Base-by-base conservation (phyloP, 2,113 vertebrate species). In the Sceloporus undulatus region DNA sequence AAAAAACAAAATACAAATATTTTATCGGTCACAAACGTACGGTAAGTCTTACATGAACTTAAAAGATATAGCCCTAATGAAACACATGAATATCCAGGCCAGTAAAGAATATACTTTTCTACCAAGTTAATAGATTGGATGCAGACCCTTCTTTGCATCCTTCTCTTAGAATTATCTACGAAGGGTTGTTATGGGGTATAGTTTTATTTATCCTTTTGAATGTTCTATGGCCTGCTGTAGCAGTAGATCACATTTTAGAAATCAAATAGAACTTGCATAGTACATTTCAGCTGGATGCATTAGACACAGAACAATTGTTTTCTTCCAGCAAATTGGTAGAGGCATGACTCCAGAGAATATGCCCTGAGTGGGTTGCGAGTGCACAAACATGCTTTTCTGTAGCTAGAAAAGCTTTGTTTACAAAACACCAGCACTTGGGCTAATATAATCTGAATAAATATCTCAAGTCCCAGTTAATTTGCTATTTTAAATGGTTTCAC, bases 291-390 rank as follows among this genome's bases (percentile, higher is more conserved):
- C 62, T 54, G 10, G 74, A 68, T 48, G 42, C 16, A 62, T 82
- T 76, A 62, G 66, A 82, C 79, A 82, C n/a, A 82, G 79, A 29
- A 54, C 73, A 76, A 54, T 83, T 77, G 80, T 88, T 88, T 76
- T 88, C 29, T 82, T 83, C 14, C 42, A 34, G 56, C 40, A 82
- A 66, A 54, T 77, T 54, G 29, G 40, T 66, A 38, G 42, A 76
- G 71, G 40, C 40, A 48, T 38, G 40, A 34, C 79, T 88, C 86
- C 21, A 25, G 40, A 79, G 73, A 83, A 59, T 76, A 76, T 76
- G 80, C 29, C 56, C 38, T 76, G 73, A 54, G 80, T 34, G 73
- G 56, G 79, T 40, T 21, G 86, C 6, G 14, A 66, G 4, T 48
- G 16, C 79, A 87, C 56, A 75, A 66, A 88, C 59, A 54, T 52